phyloP scores from a whole-genome alignment of 2,888 invertebrate species.

The Toxonevra muliebris region DNA sequence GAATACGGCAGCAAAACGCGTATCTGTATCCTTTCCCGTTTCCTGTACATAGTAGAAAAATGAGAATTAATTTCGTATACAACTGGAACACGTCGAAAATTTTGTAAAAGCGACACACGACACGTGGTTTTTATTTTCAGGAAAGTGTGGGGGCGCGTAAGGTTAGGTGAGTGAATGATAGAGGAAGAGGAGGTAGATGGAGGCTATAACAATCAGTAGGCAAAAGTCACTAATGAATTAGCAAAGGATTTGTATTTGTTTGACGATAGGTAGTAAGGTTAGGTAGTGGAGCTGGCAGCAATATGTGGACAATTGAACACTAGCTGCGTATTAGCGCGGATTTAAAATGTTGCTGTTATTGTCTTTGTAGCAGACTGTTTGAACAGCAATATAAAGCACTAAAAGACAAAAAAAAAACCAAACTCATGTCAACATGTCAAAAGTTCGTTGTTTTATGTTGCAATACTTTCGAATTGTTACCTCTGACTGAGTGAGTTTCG shows the following conservation, averaged over 20 bases:
- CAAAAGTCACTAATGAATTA: slow-evolving; percentile 54
- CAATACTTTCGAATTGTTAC: too few species aligned
- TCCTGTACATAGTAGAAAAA: slow-evolving; percentile 26
- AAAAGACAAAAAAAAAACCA: slow-evolving; percentile 21
- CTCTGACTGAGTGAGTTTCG: too few species aligned
- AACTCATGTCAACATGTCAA: slow-evolving; percentile 31
- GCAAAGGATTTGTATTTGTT: slow-evolving; percentile 31
- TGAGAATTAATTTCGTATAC: slow-evolving; percentile 56
- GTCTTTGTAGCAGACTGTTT: not conserved
- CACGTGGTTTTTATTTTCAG: slow-evolving; percentile 32
- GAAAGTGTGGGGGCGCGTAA: slow-evolving; percentile 10
- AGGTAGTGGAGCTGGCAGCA: slow-evolving; percentile 4
- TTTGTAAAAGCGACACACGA: slow-evolving; percentile 32
- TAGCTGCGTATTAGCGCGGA: slow-evolving; percentile 26
- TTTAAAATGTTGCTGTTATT: slow-evolving; percentile 17
- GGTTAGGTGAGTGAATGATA: not conserved
- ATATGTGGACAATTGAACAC: not conserved
- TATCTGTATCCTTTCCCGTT: too few species aligned
- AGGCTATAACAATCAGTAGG: too few species aligned
- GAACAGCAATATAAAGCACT: not conserved
- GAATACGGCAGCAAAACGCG: slow-evolving; percentile 17
- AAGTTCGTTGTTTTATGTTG: slow-evolving; percentile 15
- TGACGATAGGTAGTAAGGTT: slow-evolving; percentile 1
- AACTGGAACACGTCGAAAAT: slow-evolving; percentile 51
- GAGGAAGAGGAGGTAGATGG: not conserved